These are phyloP conservation scores for Athripsodes cinereus DNA, from an alignment of 2,888 invertebrate genomes.

Conservation along the genomic window DNA sequence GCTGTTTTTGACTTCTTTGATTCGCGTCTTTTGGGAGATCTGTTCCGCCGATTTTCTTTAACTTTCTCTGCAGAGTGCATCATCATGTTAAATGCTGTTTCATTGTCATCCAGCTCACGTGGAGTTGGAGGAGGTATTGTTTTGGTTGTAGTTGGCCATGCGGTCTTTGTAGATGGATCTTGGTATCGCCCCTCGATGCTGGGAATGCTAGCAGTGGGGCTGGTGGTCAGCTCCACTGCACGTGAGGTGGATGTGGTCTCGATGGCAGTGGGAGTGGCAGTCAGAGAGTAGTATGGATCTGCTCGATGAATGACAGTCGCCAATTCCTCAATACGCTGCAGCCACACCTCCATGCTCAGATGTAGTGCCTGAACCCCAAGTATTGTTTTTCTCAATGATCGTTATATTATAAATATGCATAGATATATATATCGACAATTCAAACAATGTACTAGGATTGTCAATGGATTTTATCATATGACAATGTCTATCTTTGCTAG, in stretches of 20 bases:
- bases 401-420: slow-evolving; percentile 9
- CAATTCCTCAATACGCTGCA: slow-evolving; percentile 67
- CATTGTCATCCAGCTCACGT: slow-evolving; percentile 19
- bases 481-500: slow-evolving; percentile 9
- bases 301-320: slow-evolving; percentile 64
- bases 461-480: background rate
- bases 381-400: slow-evolving; percentile 34
- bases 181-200: slow-evolving; percentile 14
- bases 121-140: background rate
- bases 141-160: background rate
- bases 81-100: slow-evolving; percentile 39
- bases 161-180: background rate
- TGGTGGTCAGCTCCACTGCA: slow-evolving; percentile 30
- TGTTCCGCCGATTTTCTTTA: slow-evolving; percentile 42
- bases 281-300: slow-evolving; percentile 66
- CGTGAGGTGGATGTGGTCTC: slow-evolving; percentile 36
- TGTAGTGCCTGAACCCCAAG: slow-evolving; percentile 62
- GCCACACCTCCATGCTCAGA: slow-evolving; percentile 58
- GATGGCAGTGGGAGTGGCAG: slow-evolving; percentile 45
- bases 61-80: slow-evolving; percentile 36
- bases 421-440: background rate
- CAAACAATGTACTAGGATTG: slow-evolving; percentile 8
- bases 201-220: slow-evolving; percentile 23
- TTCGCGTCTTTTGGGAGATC: slow-evolving; percentile 45
- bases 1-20: slow-evolving; percentile 18